Base-by-base conservation (phyloP, 2,797 vertebrate species). In the Coregonus sp. region DNA sequence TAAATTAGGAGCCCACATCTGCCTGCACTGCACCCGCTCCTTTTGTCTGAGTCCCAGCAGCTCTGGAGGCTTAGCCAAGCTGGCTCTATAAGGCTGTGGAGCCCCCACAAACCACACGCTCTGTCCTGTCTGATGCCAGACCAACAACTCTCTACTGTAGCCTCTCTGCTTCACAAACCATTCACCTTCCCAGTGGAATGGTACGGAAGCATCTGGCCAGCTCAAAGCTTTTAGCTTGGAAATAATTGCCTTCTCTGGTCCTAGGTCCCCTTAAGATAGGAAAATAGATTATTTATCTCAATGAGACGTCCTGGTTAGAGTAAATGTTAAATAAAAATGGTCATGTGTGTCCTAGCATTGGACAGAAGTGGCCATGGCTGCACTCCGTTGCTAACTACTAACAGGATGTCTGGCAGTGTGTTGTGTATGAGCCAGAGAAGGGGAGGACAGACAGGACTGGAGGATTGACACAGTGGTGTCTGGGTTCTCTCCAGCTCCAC, bases 291-390 rank as follows among this genome's bases (percentile, higher is more conserved):
- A 73, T 84, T 86, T 83, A 82, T 83, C 86, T 84, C 85, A 76
- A 82, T 25, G 37, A 82, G 84, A 80, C 80, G 81, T 90, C 78
- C 77, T 50, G 78, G 74, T 89, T 77, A 86, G 83, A 87, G 86
- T 83, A 89, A 89, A 92, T 87, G 90, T 91, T 93, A 92, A 91
- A 92, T 89, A 91, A 88, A 90, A 87, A 92, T 87, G 90, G 90
- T 82, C 80, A 80, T 89, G 89, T 92, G 86, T 90, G 85, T 81
- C 78, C 78, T 78, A 66, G 84, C 9, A 79, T 82, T 87, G 89
- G 87, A 86, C 82, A 63, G 82, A 81, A 74, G 76, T 75, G 56
- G 79, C 71, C 82, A 84, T 73, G 83, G 88, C 80, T 76, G 81
- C 84, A 83, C 81, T 84, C 82, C 72, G 72, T 84, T 87, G 90